Evolutionary conservation across 2,888 invertebrate species (phyloP).

Genomic region (Tetramorium bicarinatum): DNA sequence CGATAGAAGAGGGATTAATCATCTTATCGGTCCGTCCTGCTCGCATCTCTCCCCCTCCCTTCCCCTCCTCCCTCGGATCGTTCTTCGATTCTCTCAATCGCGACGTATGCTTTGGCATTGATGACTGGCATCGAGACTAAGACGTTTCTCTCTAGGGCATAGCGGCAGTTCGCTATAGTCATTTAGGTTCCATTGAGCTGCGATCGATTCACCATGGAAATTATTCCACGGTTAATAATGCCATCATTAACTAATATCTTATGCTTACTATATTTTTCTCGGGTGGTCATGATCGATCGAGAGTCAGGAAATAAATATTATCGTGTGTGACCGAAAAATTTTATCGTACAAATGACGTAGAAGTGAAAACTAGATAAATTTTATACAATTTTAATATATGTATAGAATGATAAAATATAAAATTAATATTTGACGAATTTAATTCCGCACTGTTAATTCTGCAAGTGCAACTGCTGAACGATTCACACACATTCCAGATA

Average conservation of each 20-base stretch:
- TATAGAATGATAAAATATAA: not conserved
- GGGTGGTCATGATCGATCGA: not conserved
- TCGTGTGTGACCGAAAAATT: not conserved
- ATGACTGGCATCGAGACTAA: slow-evolving; percentile 24
- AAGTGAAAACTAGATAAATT: not conserved
- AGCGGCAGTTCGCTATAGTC: slow-evolving; percentile 41
- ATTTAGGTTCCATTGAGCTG: slow-evolving; percentile 19
- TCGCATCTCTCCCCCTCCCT: not conserved
- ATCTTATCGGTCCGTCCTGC: slow-evolving; percentile 64
- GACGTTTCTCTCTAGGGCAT: slow-evolving; percentile 47
- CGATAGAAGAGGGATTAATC: slow-evolving; percentile 71
- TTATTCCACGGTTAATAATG: slow-evolving; percentile 35
- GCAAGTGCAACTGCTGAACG: not conserved
- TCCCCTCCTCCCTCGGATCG: not conserved
- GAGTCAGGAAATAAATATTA: not conserved
- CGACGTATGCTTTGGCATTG: slow-evolving; percentile 27
- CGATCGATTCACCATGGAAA: slow-evolving; percentile 50
- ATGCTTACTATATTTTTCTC: slow-evolving; percentile 22
- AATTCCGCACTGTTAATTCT: not conserved
- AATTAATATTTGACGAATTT: not conserved
- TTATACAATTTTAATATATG: not conserved
- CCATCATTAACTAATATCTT: slow-evolving; percentile 37
- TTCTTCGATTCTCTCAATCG: slow-evolving; percentile 46
- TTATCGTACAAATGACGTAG: too few relatives aligned
- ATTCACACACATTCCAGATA: not conserved